These are phyloP conservation scores for Tupaia tana DNA, from an alignment of 2,113 vertebrate species.

Conservation along the genomic window DNA sequence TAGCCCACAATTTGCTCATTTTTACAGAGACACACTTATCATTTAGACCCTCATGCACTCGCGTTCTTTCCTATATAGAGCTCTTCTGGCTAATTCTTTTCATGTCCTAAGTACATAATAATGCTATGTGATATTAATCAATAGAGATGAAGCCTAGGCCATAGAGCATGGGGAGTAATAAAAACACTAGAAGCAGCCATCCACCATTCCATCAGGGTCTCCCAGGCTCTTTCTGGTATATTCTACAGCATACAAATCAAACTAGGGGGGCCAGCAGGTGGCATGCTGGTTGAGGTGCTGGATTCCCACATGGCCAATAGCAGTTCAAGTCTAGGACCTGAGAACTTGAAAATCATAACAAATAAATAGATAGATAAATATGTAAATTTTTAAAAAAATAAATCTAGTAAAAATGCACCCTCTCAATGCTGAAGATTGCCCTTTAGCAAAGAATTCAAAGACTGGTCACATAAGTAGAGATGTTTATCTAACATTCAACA, in stretches of 20 bases:
- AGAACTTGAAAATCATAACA: too few relatives aligned
- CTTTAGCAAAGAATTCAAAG: background rate
- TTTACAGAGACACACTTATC: background rate
- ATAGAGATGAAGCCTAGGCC: slow-evolving; percentile 57
- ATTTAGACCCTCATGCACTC: background rate
- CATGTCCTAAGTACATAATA: slow-evolving; percentile 29
- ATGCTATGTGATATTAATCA: slow-evolving; percentile 54
- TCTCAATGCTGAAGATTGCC: background rate
- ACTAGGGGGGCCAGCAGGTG: background rate
- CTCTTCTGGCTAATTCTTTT: background rate
- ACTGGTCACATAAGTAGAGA: background rate
- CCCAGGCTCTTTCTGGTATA: background rate
- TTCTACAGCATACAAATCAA: background rate
- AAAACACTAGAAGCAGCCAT: background rate
- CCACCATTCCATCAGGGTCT: background rate
- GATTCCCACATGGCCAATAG: too few relatives aligned
- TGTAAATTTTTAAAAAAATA: too few relatives aligned
- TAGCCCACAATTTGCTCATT: background rate
- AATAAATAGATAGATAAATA: too few relatives aligned
- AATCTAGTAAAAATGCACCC: too few relatives aligned
- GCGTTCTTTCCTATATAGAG: background rate
- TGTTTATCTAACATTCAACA: too few relatives aligned
- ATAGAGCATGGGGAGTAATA: background rate
- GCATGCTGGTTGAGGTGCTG: too few relatives aligned
- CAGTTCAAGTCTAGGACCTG: too few relatives aligned